These are phyloP conservation scores for Lethenteron camtschaticum DNA, from an alignment of 2,113 vertebrate species.

Conservation along the genomic window DNA sequence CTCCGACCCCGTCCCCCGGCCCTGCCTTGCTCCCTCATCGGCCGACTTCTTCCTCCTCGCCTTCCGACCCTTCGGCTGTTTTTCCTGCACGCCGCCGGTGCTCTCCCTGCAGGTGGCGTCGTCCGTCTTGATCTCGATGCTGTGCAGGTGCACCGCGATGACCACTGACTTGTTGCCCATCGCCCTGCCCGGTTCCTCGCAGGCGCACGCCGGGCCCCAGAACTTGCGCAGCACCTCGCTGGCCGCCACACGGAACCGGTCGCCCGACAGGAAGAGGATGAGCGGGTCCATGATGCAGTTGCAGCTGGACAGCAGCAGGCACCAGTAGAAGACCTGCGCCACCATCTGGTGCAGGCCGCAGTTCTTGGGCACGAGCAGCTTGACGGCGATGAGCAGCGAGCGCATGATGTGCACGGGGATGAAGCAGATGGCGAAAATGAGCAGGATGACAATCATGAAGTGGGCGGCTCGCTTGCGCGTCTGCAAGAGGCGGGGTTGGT, in stretches of 20 bases:
- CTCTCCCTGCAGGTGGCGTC: too few species aligned
- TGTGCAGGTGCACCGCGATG: too few species aligned
- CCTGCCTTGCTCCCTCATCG: too few species aligned
- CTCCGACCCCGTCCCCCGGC: too few species aligned
- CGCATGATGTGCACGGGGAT: conserved; percentile 10
- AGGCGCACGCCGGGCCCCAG: too few species aligned
- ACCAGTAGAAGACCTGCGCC: conserved; percentile 9
- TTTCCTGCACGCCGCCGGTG: too few species aligned
- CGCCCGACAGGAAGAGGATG: conserved; percentile 13
- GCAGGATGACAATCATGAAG: conserved; percentile 12
- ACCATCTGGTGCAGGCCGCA: conserved; percentile 7
- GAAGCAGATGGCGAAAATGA: conserved; percentile 12
- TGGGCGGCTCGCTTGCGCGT: conserved; percentile 21
- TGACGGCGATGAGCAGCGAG: conserved; percentile 8
- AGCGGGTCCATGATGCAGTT: conserved; percentile 13
- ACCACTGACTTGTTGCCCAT: too few species aligned
- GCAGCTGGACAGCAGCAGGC: conserved; percentile 11
- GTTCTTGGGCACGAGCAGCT: background rate
- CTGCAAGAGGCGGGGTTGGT: conserved; percentile 9
- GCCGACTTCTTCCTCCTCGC: too few species aligned
- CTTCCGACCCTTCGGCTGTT: too few species aligned
- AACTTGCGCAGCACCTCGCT: too few species aligned
- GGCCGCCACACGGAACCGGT: conserved; percentile 9
- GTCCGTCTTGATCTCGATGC: too few species aligned
- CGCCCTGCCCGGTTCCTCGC: too few species aligned